These are phyloP conservation scores for Odontophorus gujanensis DNA, from an alignment of 2,113 vertebrate species.

Conservation along the genomic window DNA sequence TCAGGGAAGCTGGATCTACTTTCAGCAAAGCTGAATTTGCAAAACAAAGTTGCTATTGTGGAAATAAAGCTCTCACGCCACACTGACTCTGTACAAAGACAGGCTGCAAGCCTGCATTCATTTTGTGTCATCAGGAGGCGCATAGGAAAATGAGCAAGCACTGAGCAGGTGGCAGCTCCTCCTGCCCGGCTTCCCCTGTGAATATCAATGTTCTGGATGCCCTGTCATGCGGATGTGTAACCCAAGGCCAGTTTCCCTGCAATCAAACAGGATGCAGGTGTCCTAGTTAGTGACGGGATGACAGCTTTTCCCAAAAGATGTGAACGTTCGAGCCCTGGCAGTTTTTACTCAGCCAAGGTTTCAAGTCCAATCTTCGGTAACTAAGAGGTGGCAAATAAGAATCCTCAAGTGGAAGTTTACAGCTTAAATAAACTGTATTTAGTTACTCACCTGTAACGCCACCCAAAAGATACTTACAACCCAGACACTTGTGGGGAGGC, in stretches of 20 bases:
- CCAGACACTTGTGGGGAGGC: accelerated
- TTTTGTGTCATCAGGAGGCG: neutral
- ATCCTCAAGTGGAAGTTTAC: neutral
- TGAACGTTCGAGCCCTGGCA: neutral
- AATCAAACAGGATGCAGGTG: neutral
- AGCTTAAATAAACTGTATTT: neutral
- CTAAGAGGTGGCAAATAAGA: neutral
- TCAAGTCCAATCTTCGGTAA: neutral
- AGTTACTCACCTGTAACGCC: neutral
- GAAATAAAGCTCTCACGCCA: neutral
- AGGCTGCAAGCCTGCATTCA: neutral
- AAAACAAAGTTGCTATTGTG: slow-evolving; percentile 35
- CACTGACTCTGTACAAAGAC: neutral
- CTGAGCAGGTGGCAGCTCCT: neutral
- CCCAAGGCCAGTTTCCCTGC: neutral
- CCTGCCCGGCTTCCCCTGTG: neutral
- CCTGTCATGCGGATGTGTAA: neutral
- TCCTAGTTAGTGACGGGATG: accelerated
- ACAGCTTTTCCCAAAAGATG: neutral
- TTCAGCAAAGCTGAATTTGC: slow-evolving; percentile 21
- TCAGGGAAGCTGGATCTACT: neutral
- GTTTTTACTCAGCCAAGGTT: neutral
- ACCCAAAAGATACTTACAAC: neutral
- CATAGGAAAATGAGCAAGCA: neutral
- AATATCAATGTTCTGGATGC: neutral